These are phyloP conservation scores for Sphenodon punctatus DNA, from an alignment of 2,797 vertebrate genomes.

Conservation along the genomic window DNA sequence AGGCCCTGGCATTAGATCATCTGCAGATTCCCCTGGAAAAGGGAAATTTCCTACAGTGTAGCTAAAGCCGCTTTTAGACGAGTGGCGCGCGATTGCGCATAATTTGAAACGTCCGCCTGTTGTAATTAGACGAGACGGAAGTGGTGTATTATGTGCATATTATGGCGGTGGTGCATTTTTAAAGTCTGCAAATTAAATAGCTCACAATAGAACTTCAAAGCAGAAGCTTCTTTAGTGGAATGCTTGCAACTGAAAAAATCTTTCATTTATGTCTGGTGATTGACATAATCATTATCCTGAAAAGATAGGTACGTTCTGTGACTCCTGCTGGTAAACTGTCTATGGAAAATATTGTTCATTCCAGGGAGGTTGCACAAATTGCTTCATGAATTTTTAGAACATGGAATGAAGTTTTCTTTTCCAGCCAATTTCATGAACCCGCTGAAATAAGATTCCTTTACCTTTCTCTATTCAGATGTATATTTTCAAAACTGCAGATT, in stretches of 20 bases:
- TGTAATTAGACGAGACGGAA: no score
- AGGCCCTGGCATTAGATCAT: not conserved
- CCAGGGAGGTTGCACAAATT: not conserved
- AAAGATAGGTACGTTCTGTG: not conserved
- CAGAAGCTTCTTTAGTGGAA: conserved; percentile 21
- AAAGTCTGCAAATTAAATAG: no score
- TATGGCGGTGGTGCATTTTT: no score
- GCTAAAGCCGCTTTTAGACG: no score
- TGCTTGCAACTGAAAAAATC: conserved; percentile 46
- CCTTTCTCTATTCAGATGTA: not conserved
- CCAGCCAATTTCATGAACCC: conserved; percentile 25
- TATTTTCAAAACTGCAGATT: not conserved
- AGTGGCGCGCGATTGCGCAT: no score
- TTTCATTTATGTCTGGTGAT: conserved; percentile 19
- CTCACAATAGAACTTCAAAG: no score
- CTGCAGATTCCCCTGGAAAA: not conserved
- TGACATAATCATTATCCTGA: not conserved
- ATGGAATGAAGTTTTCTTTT: not conserved
- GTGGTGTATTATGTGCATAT: no score
- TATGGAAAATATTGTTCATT: conserved; percentile 5
- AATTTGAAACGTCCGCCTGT: no score
- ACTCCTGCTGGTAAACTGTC: not conserved
- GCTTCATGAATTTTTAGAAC: conserved; percentile 20
- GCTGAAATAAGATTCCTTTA: conserved; percentile 16
- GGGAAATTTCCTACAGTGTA: no score